Base-by-base conservation (phyloP, 1,140 invertebrate species). In the Nebria ingens region DNA sequence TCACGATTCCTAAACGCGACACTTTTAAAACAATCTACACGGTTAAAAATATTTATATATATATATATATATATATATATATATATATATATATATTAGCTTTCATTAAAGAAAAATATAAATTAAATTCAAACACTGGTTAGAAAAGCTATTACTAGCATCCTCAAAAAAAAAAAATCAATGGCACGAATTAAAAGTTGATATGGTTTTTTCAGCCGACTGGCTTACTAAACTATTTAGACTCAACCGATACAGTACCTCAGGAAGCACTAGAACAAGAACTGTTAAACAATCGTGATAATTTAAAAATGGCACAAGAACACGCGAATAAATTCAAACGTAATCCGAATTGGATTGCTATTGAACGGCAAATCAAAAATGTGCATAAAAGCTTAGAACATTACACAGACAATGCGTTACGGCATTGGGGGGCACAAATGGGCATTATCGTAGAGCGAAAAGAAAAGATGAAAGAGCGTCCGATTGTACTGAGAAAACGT, bases 271-370 rank as follows among this genome's bases (percentile, higher is more conserved):
- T 81, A 20, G 83, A 84, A 59, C 73, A 77, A 60, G 81, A 86
- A 59, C 59, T 69, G 19, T 73, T 96, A 2, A 85, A 91, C 65
- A 83, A 87, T 57, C 76, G 97, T 56, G 94, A 98, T 73, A 99
- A 98, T 78, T 76, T 99, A 57, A 91, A 95, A 72, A 82, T 98
- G 59, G 96, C 95, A 54, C 86, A 88, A 69, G 90, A 92, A 68
- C 80, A 87, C 71, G 81, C 80, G 29, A 81, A 78, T 61, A 83
- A 73, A 62, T 76, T 76, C 55, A 79, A 76, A 61, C 78, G 78
- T 51, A 82, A 82, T 53, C 74, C 82, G 4, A 84, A 87, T 61
- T 82, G 84, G 80, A 76, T 81, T 34, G 79, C 79, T 2, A 75
- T 86, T 56, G 86, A 85, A 69, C 76, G 83, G 57, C 85, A 85